phyloP scores from a whole-genome alignment of 1,140 invertebrate species.

The Muscidifurax raptorellus region DNA sequence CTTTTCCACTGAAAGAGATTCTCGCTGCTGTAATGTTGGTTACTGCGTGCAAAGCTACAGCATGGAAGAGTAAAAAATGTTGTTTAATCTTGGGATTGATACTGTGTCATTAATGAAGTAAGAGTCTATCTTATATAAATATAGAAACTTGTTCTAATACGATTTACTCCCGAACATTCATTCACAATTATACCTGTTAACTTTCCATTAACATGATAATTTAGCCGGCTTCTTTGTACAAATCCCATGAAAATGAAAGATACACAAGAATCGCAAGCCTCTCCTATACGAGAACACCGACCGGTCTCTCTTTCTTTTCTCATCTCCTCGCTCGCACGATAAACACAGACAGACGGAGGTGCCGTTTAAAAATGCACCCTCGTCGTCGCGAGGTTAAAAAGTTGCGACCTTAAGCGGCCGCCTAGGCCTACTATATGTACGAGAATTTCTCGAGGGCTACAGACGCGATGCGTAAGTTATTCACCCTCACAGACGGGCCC shows the following conservation, averaged over 20 bases:
- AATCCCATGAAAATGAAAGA: conserved; percentile 44
- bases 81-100: too few relatives aligned
- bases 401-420: conserved; percentile 48
- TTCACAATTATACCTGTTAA: conserved; percentile 35
- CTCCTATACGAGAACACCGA: too few relatives aligned
- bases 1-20: not conserved
- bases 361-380: conserved; percentile 51
- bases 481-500: conserved; percentile 33
- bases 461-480: conserved; percentile 39
- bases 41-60: too few relatives aligned
- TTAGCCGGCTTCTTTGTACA: not conserved
- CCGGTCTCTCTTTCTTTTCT: not conserved
- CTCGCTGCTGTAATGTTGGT: not conserved
- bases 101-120: too few relatives aligned
- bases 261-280: conserved; percentile 13
- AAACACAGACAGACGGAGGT: conserved; percentile 29
- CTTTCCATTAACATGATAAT: conserved; percentile 38
- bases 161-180: not conserved
- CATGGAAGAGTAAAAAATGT: too few relatives aligned
- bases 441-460: conserved; percentile 37
- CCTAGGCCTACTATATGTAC: conserved; percentile 12
- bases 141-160: too few relatives aligned
- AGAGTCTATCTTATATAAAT: too few relatives aligned
- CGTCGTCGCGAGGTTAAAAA: conserved; percentile 42
- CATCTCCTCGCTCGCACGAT: conserved; percentile 3